Conservation (phyloP, 1,140 invertebrate species). For the Zaprionus davidi region DNA sequence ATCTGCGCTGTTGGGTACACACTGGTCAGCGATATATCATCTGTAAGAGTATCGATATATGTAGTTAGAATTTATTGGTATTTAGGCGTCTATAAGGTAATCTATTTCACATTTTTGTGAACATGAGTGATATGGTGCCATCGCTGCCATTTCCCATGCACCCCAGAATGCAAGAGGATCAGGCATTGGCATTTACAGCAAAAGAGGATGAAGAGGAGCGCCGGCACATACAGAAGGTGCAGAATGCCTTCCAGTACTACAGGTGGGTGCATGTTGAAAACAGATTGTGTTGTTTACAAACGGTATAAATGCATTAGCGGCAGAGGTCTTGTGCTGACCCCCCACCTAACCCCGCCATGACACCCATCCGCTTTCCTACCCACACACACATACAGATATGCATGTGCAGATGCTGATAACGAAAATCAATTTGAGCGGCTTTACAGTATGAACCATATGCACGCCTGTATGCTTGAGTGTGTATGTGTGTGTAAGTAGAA, state of each 20-base stretch:
- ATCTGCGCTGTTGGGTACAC: background rate
- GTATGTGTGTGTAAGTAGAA: slow-evolving; percentile 22
- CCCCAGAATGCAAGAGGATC: slow-evolving; percentile 66
- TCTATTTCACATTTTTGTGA: slow-evolving; percentile 25
- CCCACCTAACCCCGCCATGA: background rate
- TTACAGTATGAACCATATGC: slow-evolving; percentile 5
- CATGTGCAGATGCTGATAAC: slow-evolving; percentile 40
- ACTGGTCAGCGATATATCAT: background rate
- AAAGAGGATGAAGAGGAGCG: slow-evolving; percentile 71
- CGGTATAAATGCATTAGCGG: slow-evolving; percentile 34
- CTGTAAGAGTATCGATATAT: slow-evolving; percentile 8
- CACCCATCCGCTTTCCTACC: background rate
- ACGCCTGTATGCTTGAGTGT: background rate
- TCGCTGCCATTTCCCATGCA: slow-evolving; percentile 66
- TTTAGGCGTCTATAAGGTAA: slow-evolving; percentile 23
- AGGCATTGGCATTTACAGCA: slow-evolving; percentile 48
- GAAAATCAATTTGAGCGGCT: slow-evolving; percentile 51
- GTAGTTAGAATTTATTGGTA: slow-evolving; percentile 12
- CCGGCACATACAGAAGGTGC: slow-evolving; percentile 66
- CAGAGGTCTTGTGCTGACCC: slow-evolving; percentile 3
- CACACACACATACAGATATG: slow-evolving; percentile 5
- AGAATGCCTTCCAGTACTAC: slow-evolving; percentile 73
- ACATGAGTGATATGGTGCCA: slow-evolving; percentile 41
- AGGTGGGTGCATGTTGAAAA: slow-evolving; percentile 48
- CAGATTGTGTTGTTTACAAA: slow-evolving; percentile 38